Evolutionary conservation across 23 tunicate genomes (phyloP).

Genomic region (Halocynthia roretzi): DNA sequence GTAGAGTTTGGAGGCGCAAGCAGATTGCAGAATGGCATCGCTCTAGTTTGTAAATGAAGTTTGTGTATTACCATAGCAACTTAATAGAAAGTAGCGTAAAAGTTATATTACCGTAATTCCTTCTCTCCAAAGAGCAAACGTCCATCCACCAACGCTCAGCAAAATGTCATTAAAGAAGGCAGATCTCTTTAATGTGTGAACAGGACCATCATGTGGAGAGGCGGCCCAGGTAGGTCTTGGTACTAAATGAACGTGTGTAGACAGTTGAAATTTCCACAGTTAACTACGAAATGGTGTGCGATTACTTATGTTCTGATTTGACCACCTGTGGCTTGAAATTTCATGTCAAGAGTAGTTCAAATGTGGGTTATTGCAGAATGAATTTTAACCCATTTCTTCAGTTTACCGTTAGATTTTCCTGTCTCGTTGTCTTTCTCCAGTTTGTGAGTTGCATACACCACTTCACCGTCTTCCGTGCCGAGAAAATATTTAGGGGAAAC

Average conservation of each 20-base stretch:
- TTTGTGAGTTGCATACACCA: slow-evolving; percentile 67
- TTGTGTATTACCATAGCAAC: not conserved
- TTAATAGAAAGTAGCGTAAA: not conserved
- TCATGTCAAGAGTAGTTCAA: no score
- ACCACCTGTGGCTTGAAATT: no score
- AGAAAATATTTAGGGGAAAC: slow-evolving; percentile 47
- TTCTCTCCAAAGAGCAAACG: slow-evolving; percentile 78
- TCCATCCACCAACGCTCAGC: slow-evolving; percentile 95
- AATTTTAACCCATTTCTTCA: no score
- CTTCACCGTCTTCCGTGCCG: slow-evolving; percentile 95
- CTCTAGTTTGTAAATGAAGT: slow-evolving; percentile 15
- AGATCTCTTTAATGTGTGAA: slow-evolving; percentile 58
- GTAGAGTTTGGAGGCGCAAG: slow-evolving; percentile 67
- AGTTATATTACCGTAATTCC: slow-evolving; percentile 33
- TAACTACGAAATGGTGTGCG: no score
- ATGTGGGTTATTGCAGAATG: no score
- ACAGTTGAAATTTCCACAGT: no score
- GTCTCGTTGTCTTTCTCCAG: slow-evolving; percentile 76
- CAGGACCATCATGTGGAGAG: slow-evolving; percentile 77
- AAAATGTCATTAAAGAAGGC: slow-evolving; percentile 79
- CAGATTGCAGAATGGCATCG: slow-evolving; percentile 66
- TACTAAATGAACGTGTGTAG: slow-evolving; percentile 5
- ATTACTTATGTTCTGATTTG: no score
- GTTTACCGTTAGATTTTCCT: slow-evolving; percentile 76
- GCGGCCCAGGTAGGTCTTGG: slow-evolving; percentile 57